These are phyloP conservation scores for Acanthurus lineatus DNA, from an alignment of 2,797 vertebrate species.

Conservation along the genomic window DNA sequence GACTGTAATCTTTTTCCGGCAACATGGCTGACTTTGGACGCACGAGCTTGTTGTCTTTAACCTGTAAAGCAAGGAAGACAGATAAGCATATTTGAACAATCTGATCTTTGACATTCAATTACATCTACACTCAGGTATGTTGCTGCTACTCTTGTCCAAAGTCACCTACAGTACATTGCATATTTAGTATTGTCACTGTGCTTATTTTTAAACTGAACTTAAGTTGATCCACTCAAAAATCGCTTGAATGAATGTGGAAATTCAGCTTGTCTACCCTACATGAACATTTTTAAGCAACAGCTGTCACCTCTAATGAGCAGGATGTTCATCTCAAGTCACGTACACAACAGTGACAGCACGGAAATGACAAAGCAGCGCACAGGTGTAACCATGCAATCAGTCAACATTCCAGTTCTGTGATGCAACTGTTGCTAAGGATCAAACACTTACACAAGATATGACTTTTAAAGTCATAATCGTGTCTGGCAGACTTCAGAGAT, in stretches of 20 bases:
- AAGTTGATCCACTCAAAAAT: background rate
- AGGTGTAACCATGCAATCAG: constrained; percentile 62
- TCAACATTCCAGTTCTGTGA: constrained; percentile 75
- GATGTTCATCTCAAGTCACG: constrained; percentile 31
- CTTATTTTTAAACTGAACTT: constrained; percentile 11
- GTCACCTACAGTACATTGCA: background rate
- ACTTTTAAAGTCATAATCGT: constrained; percentile 46
- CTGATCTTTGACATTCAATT: constrained; percentile 24
- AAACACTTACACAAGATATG: constrained; percentile 57
- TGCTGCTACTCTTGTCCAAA: background rate
- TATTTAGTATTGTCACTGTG: constrained; percentile 47
- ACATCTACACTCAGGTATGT: constrained; percentile 7
- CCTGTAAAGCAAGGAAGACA: constrained; percentile 61
- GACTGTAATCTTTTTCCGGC: constrained; percentile 93
- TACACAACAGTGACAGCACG: constrained; percentile 6
- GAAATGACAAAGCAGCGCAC: constrained; percentile 48
- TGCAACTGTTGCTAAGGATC: constrained; percentile 49
- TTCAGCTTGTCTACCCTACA: background rate
- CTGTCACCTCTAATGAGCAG: constrained; percentile 9
- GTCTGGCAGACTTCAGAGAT: constrained; percentile 44
- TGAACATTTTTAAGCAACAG: background rate
- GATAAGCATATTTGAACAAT: constrained; percentile 22
- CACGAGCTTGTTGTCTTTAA: constrained; percentile 74
- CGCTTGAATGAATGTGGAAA: background rate
- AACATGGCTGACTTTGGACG: constrained; percentile 88